Evolutionary conservation across 2,797 vertebrate genomes (phyloP), one percentile per base, ranked within the genome.

Genomic region (Carapus acus): DNA sequence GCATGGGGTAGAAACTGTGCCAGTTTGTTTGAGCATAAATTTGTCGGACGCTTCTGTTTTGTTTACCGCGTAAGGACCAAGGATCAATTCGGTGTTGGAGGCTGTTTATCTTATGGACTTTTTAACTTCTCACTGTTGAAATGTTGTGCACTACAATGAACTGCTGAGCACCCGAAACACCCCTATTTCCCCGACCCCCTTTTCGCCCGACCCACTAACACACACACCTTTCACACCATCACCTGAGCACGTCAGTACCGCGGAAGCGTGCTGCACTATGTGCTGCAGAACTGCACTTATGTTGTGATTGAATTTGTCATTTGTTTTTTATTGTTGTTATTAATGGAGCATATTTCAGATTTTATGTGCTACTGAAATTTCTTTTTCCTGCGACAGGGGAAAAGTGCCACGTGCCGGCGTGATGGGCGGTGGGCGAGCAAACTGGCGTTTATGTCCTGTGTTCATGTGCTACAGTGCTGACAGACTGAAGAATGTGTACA

Each of bases 401-500:
- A 60, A 71, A 50, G 56, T 69, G 9, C 31, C 59, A 71, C 53
- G 38, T 55, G 37, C 51, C 56, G 43, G 42, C 69, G 63, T 53
- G 61, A 56, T 58, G 59, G 53, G 87, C 84, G 80, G 84, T 80
- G 83, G 86, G 87, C 84, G 88, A 86, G 44, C 62, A 69, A 73
- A 58, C 74, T 64, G 65, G 62, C 91, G 87, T 89, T 90, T 84
- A 81, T 88, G 91, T 80, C 71, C 85, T 87, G 89, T 91, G 91
- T 87, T 92, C 85, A 84, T 84, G 84, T 90, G 87, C 90, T 88
- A 88, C 88, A 87, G 88, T 90, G 86, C 89, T 88, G 88, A 89
- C 87, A 90, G 92, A 94, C 90, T 85, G 77, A 88, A 86, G 92
- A 95, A 94, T 93, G 91, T 97, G 92, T 92, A 86, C 88, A 89